Percentiles rank a stretch among this genome's conserved stretches.
These are phyloP conservation scores for Calliscelio sp. DNA, from an alignment of 2,888 invertebrate genomes.

Conservation along the genomic window DNA sequence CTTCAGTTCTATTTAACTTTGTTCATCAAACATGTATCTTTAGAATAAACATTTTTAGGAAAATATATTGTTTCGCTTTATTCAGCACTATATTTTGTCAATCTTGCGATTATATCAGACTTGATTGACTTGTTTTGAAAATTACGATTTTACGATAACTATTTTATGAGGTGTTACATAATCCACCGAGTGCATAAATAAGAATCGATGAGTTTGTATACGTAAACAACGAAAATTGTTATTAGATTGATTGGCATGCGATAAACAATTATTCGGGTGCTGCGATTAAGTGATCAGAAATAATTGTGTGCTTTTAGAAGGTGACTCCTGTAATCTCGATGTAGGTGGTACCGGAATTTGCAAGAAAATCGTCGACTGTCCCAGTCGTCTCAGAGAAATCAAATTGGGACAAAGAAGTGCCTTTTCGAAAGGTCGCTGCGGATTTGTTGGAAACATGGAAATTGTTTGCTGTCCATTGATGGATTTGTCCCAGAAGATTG, in stretches of 20 bases:
- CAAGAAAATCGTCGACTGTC: constrained; percentile 78
- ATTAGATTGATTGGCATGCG: constrained; percentile 2
- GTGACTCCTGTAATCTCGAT: constrained; percentile 75
- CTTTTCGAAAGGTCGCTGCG: constrained; percentile 83
- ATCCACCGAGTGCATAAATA: constrained; percentile 6
- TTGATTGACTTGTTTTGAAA: constrained; percentile 31
- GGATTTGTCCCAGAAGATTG: constrained; percentile 73
- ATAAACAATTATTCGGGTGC: neutral
- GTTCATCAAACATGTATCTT: too few relatives aligned
- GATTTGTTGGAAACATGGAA: constrained; percentile 85
- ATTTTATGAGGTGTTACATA: neutral
- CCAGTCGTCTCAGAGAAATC: constrained; percentile 76
- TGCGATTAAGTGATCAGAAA: neutral
- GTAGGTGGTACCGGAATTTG: constrained; percentile 77
- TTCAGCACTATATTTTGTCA: too few relatives aligned
- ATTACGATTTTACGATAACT: constrained; percentile 11
- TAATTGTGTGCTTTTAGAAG: too few relatives aligned
- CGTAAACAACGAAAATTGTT: constrained; percentile 3
- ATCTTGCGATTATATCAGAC: neutral
- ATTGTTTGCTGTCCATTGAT: constrained; percentile 87
- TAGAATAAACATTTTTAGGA: too few relatives aligned
- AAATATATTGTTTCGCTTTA: too few relatives aligned
- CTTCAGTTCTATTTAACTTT: too few relatives aligned
- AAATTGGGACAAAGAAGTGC: constrained; percentile 71
- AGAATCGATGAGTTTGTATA: neutral